Evolutionary conservation across 1,140 invertebrate genomes (phyloP), one percentile per base, ranked within the genome.

Genomic region (Diprion similis): DNA sequence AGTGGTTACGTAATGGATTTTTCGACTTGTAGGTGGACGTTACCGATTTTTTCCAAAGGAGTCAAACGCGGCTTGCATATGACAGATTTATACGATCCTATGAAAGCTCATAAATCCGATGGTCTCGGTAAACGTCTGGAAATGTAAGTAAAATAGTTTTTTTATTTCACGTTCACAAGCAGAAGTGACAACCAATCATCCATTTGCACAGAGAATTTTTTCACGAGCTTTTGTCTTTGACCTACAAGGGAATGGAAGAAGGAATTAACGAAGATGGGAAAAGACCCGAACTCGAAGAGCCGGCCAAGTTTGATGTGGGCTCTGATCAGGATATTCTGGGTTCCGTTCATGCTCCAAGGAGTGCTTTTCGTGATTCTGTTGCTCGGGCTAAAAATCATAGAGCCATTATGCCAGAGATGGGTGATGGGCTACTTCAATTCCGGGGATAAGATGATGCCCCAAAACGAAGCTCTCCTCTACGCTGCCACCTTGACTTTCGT

Each of bases 391-490:
- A 87, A 88, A 66, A 87, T 89, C 3, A 64, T 80, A 0, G 82
- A 86, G 9, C 90, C 91, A 0, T 75, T 92, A 0, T 81, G 90
- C 10, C 88, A 91, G 47, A 88, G 89, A 0, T 80, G 82, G 75
- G 80, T 93, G 2, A 87, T 93, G 19, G 83, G 78, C 3, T 91
- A 89, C 74, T 92, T 92, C 78, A 84, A 83, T 18, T 46, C 70
- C 24, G 24, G 24, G 19, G 66, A 68, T 3, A 78, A 79, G 0
- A 81, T 77, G 0, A 83, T 84, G 65, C 78, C 76, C 0, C 74
- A 74, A 18, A 64, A 80, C 0, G 82, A 85, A 0, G 89, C 84
- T 0, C 45, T 87, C 1, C 74, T 82, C n/a, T 90, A 88, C 46
- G 86, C 87, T 0, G 71, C 77, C 0, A 78, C 76, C 1, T 79